Evolutionary conservation across 1,140 invertebrate genomes (phyloP).

Genomic region (Onthophagus taurus): DNA sequence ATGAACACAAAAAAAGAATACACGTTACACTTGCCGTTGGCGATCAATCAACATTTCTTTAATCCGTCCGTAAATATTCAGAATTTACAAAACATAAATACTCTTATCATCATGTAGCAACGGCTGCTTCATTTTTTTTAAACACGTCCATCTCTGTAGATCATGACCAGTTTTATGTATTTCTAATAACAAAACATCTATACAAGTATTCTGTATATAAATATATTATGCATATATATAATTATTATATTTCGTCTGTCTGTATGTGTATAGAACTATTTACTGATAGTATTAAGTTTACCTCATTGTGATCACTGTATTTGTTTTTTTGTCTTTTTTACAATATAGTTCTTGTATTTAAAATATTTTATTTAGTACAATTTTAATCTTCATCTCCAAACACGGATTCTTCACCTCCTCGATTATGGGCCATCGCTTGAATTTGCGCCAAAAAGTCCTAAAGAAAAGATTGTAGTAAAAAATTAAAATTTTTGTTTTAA

Average conservation of each 20-base stretch:
- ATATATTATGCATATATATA: neutral
- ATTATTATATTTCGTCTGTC: neutral
- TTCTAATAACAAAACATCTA: constrained; percentile 1
- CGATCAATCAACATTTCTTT: no score
- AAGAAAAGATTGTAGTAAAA: no score
- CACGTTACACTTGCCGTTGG: no score
- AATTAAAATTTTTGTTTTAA: no score
- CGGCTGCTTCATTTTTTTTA: neutral
- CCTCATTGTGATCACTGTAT: constrained; percentile 25
- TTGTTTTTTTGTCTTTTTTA: constrained; percentile 21
- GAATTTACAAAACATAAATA: no score
- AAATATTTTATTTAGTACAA: no score
- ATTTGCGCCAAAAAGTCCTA: no score
- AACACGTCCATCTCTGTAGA: neutral
- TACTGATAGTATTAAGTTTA: constrained; percentile 29
- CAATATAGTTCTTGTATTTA: constrained; percentile 17
- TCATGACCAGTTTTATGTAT: neutral
- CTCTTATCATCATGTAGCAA: neutral
- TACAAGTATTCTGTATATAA: constrained; percentile 9
- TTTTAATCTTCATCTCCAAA: no score
- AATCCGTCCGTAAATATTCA: no score
- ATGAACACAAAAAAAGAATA: no score
- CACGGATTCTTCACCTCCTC: no score
- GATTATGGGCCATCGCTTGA: no score
- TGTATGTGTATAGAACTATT: constrained; percentile 14